Conservation (phyloP, 2,113 vertebrate species). For the Ariopsis seemanni region DNA sequence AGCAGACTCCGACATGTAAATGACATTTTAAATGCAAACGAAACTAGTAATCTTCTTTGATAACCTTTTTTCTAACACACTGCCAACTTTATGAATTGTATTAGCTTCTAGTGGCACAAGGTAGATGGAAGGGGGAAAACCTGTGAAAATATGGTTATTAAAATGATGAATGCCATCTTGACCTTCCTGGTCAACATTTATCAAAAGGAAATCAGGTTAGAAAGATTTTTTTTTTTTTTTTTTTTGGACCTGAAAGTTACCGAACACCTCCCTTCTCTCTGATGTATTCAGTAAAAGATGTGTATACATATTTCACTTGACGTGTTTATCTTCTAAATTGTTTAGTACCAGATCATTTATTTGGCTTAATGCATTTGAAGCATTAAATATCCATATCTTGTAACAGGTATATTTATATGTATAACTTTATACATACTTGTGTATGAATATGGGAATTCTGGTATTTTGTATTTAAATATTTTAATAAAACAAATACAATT, state of each 20-base stretch:
- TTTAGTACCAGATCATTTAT: conserved; percentile 63
- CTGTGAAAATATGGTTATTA: neutral
- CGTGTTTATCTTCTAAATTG: conserved; percentile 27
- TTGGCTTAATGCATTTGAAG: conserved; percentile 46
- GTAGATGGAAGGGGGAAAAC: neutral
- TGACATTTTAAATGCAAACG: neutral
- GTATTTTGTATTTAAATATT: conserved; percentile 65
- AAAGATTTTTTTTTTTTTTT: no score
- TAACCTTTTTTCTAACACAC: neutral
- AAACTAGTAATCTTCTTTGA: neutral
- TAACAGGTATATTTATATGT: conserved; percentile 53
- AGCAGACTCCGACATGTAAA: neutral
- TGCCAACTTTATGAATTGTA: neutral
- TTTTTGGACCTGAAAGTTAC: no score
- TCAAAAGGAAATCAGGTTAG: no score
- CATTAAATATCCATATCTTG: conserved; percentile 53
- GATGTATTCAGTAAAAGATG: conserved; percentile 21
- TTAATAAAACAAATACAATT: conserved; percentile 61
- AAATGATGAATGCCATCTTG: neutral
- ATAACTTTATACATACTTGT: conserved; percentile 50
- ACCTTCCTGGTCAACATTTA: neutral
- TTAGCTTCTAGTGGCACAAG: neutral
- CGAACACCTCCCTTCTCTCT: neutral
- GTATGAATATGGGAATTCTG: conserved; percentile 42
- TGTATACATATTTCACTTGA: conserved; percentile 13